Evolutionary conservation across 2,797 vertebrate genomes (phyloP).

Genomic region (Micropoecilia bifurca): DNA sequence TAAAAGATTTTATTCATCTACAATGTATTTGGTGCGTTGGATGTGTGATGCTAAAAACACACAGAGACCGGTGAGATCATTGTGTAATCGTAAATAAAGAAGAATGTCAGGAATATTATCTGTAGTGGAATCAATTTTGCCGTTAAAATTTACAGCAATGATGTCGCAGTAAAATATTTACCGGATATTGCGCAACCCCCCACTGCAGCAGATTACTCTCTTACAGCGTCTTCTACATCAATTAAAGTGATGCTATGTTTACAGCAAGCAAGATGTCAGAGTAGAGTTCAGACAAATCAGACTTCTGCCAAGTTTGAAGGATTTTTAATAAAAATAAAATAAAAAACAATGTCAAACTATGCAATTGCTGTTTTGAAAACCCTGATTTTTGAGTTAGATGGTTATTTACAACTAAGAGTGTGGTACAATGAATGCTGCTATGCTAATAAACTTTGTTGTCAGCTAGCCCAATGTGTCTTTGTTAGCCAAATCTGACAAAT

Average conservation of each 20-base stretch:
- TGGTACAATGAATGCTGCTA: neutral
- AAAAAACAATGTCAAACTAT: neutral
- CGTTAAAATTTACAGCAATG: neutral
- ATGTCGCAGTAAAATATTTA: neutral
- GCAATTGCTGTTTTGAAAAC: neutral
- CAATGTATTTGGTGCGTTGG: neutral
- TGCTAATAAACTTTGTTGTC: neutral
- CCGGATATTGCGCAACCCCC: neutral
- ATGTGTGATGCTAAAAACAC: neutral
- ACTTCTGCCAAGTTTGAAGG: neutral
- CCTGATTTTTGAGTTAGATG: neutral
- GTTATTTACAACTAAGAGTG: neutral
- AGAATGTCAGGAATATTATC: neutral
- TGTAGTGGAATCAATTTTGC: neutral
- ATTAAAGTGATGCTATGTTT: neutral
- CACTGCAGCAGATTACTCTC: neutral
- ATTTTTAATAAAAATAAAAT: neutral
- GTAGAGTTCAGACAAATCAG: neutral
- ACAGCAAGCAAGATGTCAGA: neutral
- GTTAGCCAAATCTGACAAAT: neutral
- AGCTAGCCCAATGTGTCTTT: neutral
- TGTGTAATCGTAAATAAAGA: neutral
- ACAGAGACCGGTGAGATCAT: neutral
- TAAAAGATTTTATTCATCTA: neutral
- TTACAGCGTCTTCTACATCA: neutral